Conservation (phyloP, 2,797 vertebrate genomes). For the Hyperoplus lanceolatus region DNA sequence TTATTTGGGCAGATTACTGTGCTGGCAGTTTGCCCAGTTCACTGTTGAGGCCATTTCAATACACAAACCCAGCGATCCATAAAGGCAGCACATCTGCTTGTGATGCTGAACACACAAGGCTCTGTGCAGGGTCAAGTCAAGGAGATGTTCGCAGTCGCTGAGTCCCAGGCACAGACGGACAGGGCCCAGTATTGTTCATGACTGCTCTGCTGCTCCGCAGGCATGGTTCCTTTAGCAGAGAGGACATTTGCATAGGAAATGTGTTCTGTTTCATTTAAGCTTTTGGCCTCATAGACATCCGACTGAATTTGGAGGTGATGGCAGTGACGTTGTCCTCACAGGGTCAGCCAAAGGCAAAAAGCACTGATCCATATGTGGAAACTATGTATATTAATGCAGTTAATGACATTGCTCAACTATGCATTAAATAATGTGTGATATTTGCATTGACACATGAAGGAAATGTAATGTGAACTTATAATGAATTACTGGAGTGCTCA, state of each 20-base stretch:
- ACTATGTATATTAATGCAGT: slow-evolving; percentile 10
- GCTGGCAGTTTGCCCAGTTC: slow-evolving; percentile 57
- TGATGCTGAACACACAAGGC: slow-evolving; percentile 77
- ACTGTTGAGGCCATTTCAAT: slow-evolving; percentile 63
- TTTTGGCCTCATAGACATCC: slow-evolving; percentile 35
- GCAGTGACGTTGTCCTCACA: slow-evolving; percentile 34
- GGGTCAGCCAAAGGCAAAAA: slow-evolving; percentile 25
- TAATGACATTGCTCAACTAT: background rate
- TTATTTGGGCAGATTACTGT: slow-evolving; percentile 65
- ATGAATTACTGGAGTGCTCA: slow-evolving; percentile 14
- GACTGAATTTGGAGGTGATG: slow-evolving; percentile 46
- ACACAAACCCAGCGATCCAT: slow-evolving; percentile 55
- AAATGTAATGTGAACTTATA: background rate
- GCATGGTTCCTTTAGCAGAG: slow-evolving; percentile 46
- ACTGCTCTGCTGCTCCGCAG: slow-evolving; percentile 59
- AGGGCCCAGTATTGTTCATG: slow-evolving; percentile 65
- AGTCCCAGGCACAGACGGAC: slow-evolving; percentile 60
- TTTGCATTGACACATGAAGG: background rate
- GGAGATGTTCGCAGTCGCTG: slow-evolving; percentile 64
- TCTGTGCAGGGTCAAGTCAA: slow-evolving; percentile 75
- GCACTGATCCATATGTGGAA: background rate
- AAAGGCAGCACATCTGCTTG: slow-evolving; percentile 75
- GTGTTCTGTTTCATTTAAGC: slow-evolving; percentile 53
- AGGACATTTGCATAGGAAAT: slow-evolving; percentile 69
- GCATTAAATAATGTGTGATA: background rate